Percentiles rank a stretch among this genome's conserved stretches.
These are phyloP conservation scores for Anthoscopus minutus DNA, from an alignment of 2,113 vertebrate species.

Conservation along the genomic window DNA sequence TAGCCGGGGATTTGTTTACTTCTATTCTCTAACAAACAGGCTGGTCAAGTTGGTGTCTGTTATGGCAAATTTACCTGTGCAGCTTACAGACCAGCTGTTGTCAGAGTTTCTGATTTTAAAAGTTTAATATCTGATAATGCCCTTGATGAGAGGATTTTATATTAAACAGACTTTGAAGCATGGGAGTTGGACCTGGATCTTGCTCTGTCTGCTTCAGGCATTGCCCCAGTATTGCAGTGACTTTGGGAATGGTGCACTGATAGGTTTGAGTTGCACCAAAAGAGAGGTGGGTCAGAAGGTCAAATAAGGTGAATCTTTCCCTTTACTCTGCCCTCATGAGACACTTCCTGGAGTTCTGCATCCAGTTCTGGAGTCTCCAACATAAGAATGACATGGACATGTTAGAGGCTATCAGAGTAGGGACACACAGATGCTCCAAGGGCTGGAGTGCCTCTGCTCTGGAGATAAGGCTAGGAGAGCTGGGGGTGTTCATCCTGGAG, in stretches of 20 bases:
- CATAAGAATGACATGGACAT: background rate
- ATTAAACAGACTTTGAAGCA: background rate
- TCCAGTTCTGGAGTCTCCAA: background rate
- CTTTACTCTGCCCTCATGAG: background rate
- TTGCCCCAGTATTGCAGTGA: background rate
- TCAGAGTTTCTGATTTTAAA: background rate
- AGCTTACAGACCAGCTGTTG: too few species aligned
- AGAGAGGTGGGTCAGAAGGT: background rate
- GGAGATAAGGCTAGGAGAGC: background rate
- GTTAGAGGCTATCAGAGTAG: background rate
- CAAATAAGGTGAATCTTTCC: background rate
- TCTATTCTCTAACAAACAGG: too few species aligned
- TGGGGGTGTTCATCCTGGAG: background rate
- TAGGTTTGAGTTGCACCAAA: background rate
- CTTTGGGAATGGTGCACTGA: background rate
- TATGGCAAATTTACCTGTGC: too few species aligned
- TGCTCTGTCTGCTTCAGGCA: background rate
- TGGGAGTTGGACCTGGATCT: background rate
- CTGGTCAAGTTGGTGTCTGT: too few species aligned
- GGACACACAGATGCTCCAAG: background rate
- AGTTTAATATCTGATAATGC: background rate
- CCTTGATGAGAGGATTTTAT: background rate
- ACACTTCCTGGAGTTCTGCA: background rate
- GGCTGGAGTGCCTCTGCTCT: background rate
- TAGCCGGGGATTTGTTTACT: too few species aligned